A percentile compares a stretch with the other conserved stretches of the same genome.
Conservation (phyloP, 2,797 vertebrate genomes). For the Mareca strepera region DNA sequence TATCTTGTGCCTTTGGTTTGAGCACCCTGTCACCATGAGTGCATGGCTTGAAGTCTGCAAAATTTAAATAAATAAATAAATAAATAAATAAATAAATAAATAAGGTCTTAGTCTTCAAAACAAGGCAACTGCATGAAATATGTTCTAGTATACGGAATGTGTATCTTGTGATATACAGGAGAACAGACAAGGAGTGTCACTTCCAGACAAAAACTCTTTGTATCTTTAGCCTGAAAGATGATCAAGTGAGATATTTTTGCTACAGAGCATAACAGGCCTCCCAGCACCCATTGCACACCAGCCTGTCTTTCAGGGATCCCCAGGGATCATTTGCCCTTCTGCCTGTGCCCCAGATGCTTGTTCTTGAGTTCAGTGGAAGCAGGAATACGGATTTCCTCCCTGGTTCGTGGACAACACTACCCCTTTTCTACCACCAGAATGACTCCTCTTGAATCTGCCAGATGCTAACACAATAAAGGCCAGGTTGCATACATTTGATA, state of each 20-base stretch:
- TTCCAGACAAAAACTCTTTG: neutral
- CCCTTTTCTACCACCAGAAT: neutral
- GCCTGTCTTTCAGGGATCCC: neutral
- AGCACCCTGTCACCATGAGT: neutral
- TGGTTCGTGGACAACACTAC: neutral
- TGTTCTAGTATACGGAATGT: neutral
- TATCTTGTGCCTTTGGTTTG: neutral
- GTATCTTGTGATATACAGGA: neutral
- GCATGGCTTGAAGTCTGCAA: neutral
- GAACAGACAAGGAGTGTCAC: neutral
- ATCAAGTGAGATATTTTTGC: neutral
- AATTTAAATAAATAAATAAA: neutral
- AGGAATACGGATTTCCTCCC: neutral
- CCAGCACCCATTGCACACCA: neutral
- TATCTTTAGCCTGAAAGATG: neutral
- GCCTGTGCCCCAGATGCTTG: neutral
- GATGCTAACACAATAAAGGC: neutral
- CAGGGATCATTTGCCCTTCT: neutral
- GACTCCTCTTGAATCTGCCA: neutral
- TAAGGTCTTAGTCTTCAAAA: neutral
- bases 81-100: neutral
- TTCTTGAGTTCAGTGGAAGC: neutral
- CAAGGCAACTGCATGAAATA: neutral
- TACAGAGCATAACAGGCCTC: neutral
- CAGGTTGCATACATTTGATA: neutral